Percentiles rank a stretch among this genome's conserved stretches.
These are phyloP conservation scores for Stercorarius parasiticus DNA, from an alignment of 2,113 vertebrate species.

Conservation along the genomic window DNA sequence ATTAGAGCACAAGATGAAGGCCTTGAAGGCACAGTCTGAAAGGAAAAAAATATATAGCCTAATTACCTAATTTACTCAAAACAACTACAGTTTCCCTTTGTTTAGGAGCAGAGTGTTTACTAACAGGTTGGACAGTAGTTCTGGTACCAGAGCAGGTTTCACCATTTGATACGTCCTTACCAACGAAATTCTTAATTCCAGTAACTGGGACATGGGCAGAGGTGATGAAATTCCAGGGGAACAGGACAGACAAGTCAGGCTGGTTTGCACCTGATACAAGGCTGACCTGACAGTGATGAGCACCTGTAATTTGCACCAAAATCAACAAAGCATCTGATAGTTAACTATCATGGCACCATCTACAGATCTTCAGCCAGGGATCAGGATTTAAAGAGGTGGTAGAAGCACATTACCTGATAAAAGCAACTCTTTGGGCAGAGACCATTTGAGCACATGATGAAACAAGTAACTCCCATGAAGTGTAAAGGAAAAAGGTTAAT, in stretches of 20 bases:
- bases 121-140: background rate
- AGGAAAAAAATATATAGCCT: background rate
- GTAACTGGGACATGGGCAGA: background rate
- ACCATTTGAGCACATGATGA: fast-evolving
- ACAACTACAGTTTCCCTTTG: background rate
- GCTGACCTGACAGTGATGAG: background rate
- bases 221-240: background rate
- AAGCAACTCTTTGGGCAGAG: background rate
- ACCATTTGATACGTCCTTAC: background rate
- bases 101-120: background rate
- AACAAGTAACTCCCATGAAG: background rate
- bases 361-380: background rate
- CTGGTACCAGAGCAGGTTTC: background rate
- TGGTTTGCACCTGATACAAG: background rate
- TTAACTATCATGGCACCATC: background rate
- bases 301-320: background rate
- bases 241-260: background rate
- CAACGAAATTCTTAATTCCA: background rate
- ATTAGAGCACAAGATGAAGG: background rate
- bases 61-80: background rate
- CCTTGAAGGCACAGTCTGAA: background rate
- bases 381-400: background rate
- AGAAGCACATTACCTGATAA: background rate
- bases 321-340: background rate
- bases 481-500: background rate